Conservation (phyloP, 1,140 invertebrate species). For the Goniozus legneri region DNA sequence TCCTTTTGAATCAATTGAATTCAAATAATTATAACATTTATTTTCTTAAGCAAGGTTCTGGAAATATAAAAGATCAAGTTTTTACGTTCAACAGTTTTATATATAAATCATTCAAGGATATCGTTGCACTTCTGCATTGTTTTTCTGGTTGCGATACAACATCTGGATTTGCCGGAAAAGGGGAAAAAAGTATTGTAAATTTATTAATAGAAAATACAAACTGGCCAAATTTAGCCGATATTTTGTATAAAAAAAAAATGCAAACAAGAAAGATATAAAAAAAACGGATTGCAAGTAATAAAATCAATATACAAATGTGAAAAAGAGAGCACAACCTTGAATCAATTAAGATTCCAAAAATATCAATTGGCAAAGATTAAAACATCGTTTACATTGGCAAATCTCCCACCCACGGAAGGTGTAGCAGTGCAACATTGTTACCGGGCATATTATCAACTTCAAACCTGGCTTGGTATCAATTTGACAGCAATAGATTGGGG, state of each 20-base stretch:
- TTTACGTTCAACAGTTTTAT: too few relatives aligned
- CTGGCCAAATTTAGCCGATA: too few relatives aligned
- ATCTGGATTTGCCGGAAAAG: constrained; percentile 6
- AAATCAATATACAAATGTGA: background rate
- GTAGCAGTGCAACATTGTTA: constrained; percentile 6
- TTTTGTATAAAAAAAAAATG: too few relatives aligned
- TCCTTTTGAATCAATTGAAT: constrained; percentile 33
- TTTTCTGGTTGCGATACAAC: constrained; percentile 8
- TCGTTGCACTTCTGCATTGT: constrained; percentile 5
- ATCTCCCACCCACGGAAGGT: constrained; percentile 2
- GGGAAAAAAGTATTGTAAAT: too few relatives aligned
- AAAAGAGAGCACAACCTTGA: too few relatives aligned
- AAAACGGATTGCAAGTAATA: too few relatives aligned
- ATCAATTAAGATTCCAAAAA: too few relatives aligned
- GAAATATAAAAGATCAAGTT: too few relatives aligned
- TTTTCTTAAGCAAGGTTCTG: constrained; percentile 8
- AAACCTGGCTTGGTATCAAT: constrained; percentile 9
- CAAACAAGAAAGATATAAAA: too few relatives aligned
- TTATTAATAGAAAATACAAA: too few relatives aligned
- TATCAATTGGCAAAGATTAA: background rate
- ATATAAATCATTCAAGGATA: too few relatives aligned
- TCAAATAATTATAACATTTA: constrained; percentile 14
- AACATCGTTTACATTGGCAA: constrained; percentile 1
- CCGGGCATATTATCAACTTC: constrained; percentile 10
- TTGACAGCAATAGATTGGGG: constrained; percentile 10